Conservation (phyloP, 2,113 vertebrate species). For the Microcebus lehilahytsara region DNA sequence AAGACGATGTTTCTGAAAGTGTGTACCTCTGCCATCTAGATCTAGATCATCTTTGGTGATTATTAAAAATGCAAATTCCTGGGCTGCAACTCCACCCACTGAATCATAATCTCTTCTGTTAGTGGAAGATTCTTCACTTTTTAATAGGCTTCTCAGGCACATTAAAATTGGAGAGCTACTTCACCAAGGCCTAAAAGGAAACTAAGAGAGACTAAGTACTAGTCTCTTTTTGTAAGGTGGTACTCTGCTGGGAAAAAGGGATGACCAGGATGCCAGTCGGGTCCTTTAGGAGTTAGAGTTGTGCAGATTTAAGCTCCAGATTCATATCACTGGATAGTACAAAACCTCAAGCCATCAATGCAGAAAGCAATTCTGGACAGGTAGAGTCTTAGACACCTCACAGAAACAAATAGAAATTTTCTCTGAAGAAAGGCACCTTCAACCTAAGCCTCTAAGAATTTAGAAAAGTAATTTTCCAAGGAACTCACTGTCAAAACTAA, state of each 20-base stretch:
- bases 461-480: background rate
- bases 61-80: background rate
- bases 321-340: background rate
- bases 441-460: background rate
- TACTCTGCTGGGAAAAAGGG: background rate
- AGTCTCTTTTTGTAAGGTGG: background rate
- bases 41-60: background rate
- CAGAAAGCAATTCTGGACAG: background rate
- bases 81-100: background rate
- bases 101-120: background rate
- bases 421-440: background rate
- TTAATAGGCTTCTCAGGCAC: background rate
- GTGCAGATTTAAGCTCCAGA: background rate
- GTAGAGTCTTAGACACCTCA: background rate
- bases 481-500: background rate
- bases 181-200: background rate
- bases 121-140: background rate
- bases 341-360: background rate
- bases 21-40: background rate
- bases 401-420: background rate
- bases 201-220: background rate
- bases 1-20: background rate
- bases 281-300: background rate
- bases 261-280: background rate
- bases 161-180: background rate